Evolutionary conservation across 2,113 vertebrate genomes (phyloP), one percentile per base, ranked within the genome.

Genomic region (Prunella himalayana): DNA sequence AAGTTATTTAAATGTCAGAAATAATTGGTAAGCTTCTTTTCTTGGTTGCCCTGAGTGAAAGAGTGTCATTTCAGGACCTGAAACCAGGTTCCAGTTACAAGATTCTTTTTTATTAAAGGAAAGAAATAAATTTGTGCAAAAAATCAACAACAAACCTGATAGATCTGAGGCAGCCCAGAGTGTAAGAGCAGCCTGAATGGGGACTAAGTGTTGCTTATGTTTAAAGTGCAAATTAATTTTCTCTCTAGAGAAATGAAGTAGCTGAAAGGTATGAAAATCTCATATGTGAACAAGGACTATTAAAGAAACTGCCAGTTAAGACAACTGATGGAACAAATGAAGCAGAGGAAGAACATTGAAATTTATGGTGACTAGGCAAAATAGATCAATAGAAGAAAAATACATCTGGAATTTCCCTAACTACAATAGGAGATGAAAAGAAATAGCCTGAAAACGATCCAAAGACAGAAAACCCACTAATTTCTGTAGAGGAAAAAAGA

Each of bases 181-280:
- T 23, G 1, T 42, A 90, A 90, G 41, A 91, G 30, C 79, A 92
- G 51, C 68, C 79, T 92, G 87, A 88, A 90, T 83, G 68, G 79
- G 84, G 68, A 77, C 79, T 73, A 72, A 88, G 79, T 54, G 20
- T 94, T 96, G 68, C 59, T 91, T 92, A 80, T 85, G 63, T 95
- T 95, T 94, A 96, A 97, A 96, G 92, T 95, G 93, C 82, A 97
- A 96, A 96, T 93, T 95, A 92, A 78, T 93, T 93, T 96, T 82
- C 87, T 93, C 90, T 90, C 79, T 64, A 45, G 92, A 93, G 85
- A 95, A 86, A 90, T 86, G 68, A 92, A 92, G 88, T 92, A 81
- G 90, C 90, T 96, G 60, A 94, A 83, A 96, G 90, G 88, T 95
- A 87, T 81, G 85, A 93, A 95, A 95, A 78, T 70, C 90, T 93